These are phyloP conservation scores for Muntiacus reevesi DNA, from an alignment of 2,113 vertebrate species.

Conservation along the genomic window DNA sequence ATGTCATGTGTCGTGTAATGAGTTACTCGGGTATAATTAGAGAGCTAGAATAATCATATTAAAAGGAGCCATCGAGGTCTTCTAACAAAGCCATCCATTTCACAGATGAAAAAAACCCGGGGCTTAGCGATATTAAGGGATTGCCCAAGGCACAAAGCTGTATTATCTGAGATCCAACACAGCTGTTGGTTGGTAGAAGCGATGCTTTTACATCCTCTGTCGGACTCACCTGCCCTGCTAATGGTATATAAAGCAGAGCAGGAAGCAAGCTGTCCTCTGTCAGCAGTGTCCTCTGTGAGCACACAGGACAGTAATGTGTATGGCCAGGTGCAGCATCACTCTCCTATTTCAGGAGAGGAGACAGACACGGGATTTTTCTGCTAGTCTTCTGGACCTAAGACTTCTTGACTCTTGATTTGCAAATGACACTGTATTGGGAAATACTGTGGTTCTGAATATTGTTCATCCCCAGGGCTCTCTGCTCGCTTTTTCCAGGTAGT, in stretches of 20 bases:
- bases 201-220: not conserved
- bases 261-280: not conserved
- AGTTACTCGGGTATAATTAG: constrained; percentile 21
- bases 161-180: not conserved
- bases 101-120: not conserved
- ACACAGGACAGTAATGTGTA: not conserved
- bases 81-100: constrained; percentile 33
- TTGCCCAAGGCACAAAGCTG: constrained; percentile 23
- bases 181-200: not conserved
- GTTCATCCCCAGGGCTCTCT: not conserved
- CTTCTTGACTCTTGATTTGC: constrained; percentile 4
- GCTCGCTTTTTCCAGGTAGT: not conserved
- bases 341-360: not conserved
- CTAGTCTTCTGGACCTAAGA: not conserved
- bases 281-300: not conserved
- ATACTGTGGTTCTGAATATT: not conserved
- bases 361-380: not conserved
- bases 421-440: not conserved
- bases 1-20: not conserved
- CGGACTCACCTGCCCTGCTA: not conserved
- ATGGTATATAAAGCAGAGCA: not conserved
- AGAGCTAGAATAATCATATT: not conserved
- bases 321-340: not conserved
- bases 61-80: not conserved
- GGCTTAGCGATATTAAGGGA: constrained; percentile 41